Evolutionary conservation across 2,888 invertebrate genomes (phyloP).

Genomic region (Philopedon plagiatum): DNA sequence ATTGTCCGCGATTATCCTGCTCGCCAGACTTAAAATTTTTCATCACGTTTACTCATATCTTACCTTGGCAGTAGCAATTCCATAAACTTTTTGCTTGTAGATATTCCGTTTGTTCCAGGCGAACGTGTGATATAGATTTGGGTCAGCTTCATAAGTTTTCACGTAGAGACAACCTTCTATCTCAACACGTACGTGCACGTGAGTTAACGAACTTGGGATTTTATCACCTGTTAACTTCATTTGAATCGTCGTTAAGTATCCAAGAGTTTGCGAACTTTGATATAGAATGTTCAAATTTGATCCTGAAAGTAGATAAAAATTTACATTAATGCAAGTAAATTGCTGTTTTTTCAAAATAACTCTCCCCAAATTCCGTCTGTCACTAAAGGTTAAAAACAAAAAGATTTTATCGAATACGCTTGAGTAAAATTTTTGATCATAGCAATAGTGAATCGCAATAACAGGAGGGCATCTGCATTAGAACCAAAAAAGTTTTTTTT

Average conservation of each 20-base stretch:
- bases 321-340: neutral
- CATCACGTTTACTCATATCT: neutral
- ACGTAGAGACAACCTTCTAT: slow-evolving; percentile 82
- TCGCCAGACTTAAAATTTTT: no score
- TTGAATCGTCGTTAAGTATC: slow-evolving; percentile 93
- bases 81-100: slow-evolving; percentile 95
- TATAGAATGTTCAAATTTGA: slow-evolving; percentile 95
- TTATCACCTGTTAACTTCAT: slow-evolving; percentile 87
- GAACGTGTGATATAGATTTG: slow-evolving; percentile 94
- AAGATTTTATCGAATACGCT: no score
- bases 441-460: no score
- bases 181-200: slow-evolving; percentile 89
- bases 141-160: slow-evolving; percentile 95
- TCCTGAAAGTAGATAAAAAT: slow-evolving; percentile 81
- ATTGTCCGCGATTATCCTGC: no score
- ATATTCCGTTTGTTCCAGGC: slow-evolving; percentile 99
- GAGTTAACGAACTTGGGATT: slow-evolving; percentile 85
- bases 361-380: no score
- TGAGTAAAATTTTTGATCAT: no score
- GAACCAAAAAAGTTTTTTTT: no score
- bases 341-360: no score
- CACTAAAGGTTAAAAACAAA: no score
- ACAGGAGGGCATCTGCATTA: no score
- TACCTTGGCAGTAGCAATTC: slow-evolving; percentile 84
- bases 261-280: slow-evolving; percentile 94